These are phyloP conservation scores for Bombus soroeensis DNA, from an alignment of 1,140 invertebrate species.

Conservation along the genomic window DNA sequence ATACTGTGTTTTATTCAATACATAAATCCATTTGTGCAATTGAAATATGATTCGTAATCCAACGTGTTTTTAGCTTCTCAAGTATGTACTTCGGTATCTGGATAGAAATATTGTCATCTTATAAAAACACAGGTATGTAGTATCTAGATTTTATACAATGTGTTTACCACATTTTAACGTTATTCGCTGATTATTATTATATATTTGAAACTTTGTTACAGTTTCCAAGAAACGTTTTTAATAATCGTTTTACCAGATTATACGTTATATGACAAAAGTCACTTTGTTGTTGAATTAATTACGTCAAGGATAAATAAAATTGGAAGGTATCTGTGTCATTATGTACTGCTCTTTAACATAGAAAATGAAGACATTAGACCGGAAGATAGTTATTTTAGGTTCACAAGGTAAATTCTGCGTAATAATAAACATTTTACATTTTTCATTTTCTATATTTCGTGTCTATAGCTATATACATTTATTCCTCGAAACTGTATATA, in stretches of 20 bases:
- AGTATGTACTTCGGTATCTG: not conserved
- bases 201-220: not conserved
- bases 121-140: not conserved
- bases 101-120: not conserved
- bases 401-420: conserved; percentile 87
- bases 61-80: not conserved
- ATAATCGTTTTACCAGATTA: not conserved
- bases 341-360: conserved; percentile 9
- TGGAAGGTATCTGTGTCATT: conserved; percentile 22
- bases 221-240: not conserved
- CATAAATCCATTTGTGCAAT: not conserved
- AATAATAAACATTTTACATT: not conserved
- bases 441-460: not conserved
- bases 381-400: conserved; percentile 92
- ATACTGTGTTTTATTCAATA: not conserved
- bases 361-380: conserved; percentile 85
- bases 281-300: not conserved
- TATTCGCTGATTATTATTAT: not conserved
- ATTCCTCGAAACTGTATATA: not conserved
- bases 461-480: no score
- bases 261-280: not conserved
- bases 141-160: not conserved
- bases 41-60: not conserved
- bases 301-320: not conserved
- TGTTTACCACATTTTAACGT: not conserved